Evolutionary conservation across 2,888 invertebrate genomes (phyloP).

Genomic region (Caenorhabditis sp.): DNA sequence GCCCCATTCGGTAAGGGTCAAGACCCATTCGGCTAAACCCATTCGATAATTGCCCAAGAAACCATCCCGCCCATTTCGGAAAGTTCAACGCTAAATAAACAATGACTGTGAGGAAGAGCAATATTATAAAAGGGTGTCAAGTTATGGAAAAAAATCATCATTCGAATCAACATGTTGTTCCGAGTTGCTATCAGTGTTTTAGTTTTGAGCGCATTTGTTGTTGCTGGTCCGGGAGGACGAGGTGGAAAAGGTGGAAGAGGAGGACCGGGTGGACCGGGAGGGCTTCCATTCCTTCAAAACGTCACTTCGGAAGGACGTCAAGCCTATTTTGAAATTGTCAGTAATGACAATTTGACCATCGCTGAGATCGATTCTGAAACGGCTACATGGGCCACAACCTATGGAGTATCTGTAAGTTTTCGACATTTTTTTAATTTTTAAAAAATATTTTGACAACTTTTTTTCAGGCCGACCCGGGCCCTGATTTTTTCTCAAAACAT

Average conservation of each 20-base stretch:
- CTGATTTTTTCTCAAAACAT: not conserved
- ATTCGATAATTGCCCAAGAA: too few species aligned
- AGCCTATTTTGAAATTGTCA: slow-evolving; percentile 40
- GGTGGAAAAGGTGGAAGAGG: not conserved
- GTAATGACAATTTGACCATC: slow-evolving; percentile 40
- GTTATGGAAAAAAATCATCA: not conserved
- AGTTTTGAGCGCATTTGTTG: not conserved
- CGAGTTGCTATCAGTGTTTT: slow-evolving; percentile 9
- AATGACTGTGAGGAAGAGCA: not conserved
- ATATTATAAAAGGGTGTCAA: not conserved
- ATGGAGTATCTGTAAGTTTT: slow-evolving; percentile 37
- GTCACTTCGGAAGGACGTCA: slow-evolving; percentile 33
- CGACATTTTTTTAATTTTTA: not conserved
- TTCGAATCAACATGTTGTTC: not conserved
- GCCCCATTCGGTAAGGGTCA: too few species aligned
- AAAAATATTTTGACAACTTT: not conserved
- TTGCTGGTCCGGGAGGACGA: not conserved
- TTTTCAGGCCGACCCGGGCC: too few species aligned
- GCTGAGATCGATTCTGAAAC: slow-evolving; percentile 34
- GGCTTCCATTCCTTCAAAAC: slow-evolving; percentile 44
- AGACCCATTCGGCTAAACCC: too few species aligned
- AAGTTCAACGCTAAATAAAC: not conserved
- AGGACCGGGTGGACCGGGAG: slow-evolving; percentile 29
- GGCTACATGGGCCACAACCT: slow-evolving; percentile 41
- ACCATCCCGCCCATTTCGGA: not conserved